Percentiles rank a stretch among this genome's conserved stretches.
Conservation (phyloP, 2,113 vertebrate species). For the Nansenia antarctica region DNA sequence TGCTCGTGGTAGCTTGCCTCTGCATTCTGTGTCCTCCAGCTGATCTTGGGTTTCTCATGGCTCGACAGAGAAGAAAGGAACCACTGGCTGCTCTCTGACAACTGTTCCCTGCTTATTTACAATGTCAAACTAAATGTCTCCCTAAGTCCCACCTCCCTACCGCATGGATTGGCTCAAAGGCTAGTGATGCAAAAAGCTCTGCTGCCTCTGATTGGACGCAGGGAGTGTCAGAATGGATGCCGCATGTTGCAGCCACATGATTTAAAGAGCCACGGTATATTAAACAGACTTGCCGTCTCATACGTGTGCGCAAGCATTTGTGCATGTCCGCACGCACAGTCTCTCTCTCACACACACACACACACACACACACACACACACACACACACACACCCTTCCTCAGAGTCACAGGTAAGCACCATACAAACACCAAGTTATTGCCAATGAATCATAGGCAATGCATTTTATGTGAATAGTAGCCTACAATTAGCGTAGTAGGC, state of each 20-base stretch:
- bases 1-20: conserved; percentile 51
- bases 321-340: conserved; percentile 44
- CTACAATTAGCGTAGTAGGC: no score
- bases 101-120: conserved; percentile 83
- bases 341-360: conserved; percentile 43
- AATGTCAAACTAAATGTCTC: conserved; percentile 85
- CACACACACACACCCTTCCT: conserved; percentile 60
- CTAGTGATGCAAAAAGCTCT: conserved; percentile 59
- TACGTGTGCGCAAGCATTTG: conserved; percentile 58
- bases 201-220: conserved; percentile 56
- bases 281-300: conserved; percentile 64
- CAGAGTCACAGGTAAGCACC: conserved; percentile 46
- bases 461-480: no score
- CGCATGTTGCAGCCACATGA: conserved; percentile 78
- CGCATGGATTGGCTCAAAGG: conserved; percentile 55
- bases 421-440: no score
- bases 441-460: no score
- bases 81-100: conserved; percentile 76
- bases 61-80: conserved; percentile 64
- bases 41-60: conserved; percentile 46
- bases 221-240: conserved; percentile 61
- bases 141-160: conserved; percentile 63
- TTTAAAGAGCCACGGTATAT: conserved; percentile 79
- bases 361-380: no score
- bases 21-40: conserved; percentile 54